Percentiles rank a stretch among this genome's conserved stretches.
Evolutionary conservation across 2,888 invertebrate species (phyloP).

Genomic region (Archips xylosteana): DNA sequence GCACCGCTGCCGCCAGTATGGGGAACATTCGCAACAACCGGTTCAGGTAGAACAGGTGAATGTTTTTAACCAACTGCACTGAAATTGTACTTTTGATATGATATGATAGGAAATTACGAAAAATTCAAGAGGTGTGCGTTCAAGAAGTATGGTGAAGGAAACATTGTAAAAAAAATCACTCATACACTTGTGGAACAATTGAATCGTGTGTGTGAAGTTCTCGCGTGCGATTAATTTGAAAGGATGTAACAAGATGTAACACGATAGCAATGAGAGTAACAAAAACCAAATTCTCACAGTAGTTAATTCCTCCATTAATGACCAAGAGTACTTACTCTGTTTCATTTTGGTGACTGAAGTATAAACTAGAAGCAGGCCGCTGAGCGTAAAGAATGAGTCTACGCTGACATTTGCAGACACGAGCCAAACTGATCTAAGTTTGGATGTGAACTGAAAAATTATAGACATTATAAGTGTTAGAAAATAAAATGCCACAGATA

Average conservation of each 20-base stretch:
- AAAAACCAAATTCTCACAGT: too few species aligned
- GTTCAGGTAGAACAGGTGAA: slow-evolving; percentile 64
- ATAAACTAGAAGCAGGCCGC: slow-evolving; percentile 28
- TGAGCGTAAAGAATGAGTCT: slow-evolving; percentile 22
- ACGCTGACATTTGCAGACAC: slow-evolving; percentile 15
- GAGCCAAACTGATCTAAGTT: slow-evolving; percentile 13
- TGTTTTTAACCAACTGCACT: slow-evolving; percentile 56
- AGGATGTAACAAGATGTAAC: too few species aligned
- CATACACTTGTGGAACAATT: too few species aligned
- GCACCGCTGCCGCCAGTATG: slow-evolving; percentile 53
- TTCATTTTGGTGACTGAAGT: slow-evolving; percentile 20
- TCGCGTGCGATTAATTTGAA: too few species aligned
- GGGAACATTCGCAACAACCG: slow-evolving; percentile 66
- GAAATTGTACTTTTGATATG: slow-evolving; percentile 21
- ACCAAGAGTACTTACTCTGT: slow-evolving; percentile 42
- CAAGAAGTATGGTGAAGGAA: too few species aligned
- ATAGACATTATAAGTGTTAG: background rate
- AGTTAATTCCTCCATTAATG: background rate
- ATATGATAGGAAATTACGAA: too few species aligned
- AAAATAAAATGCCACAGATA: background rate
- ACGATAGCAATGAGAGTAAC: too few species aligned
- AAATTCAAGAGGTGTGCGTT: too few species aligned
- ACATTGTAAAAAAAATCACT: too few species aligned
- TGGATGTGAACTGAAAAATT: slow-evolving; percentile 5
- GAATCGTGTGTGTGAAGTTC: too few species aligned